Evolutionary conservation across 1,140 invertebrate species (phyloP).

Genomic region (Oryctes rhinoceros): DNA sequence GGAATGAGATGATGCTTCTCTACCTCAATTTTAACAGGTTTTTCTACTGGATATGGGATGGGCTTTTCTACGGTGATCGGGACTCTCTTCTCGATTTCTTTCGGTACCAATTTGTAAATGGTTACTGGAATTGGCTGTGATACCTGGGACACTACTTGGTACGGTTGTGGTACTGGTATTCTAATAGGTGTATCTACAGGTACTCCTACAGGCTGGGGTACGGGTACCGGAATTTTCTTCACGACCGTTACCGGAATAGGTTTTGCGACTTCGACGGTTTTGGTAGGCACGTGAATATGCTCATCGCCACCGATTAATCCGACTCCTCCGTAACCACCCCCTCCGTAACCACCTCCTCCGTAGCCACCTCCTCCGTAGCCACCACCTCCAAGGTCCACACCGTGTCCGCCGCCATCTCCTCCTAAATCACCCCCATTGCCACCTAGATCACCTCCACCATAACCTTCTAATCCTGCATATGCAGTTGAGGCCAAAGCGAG

Average conservation of each 20-base stretch:
- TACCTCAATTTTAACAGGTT: constrained; percentile 79
- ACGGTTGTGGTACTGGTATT: constrained; percentile 78
- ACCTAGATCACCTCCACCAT: constrained; percentile 39
- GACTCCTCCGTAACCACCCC: constrained; percentile 47
- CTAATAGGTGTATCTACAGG: constrained; percentile 77
- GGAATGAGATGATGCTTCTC: constrained; percentile 80
- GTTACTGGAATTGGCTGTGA: constrained; percentile 78
- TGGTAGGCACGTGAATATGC: constrained; percentile 60
- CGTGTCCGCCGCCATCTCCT: constrained; percentile 44
- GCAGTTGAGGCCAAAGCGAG: constrained; percentile 51
- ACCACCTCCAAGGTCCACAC: constrained; percentile 51
- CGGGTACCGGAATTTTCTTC: constrained; percentile 78
- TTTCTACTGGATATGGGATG: constrained; percentile 78
- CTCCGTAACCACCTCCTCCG: constrained; percentile 45
- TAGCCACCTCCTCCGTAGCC: constrained; percentile 49
- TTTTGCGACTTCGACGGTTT: constrained; percentile 72
- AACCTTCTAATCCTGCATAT: constrained; percentile 45
- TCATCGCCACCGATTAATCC: constrained; percentile 49
- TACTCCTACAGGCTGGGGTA: constrained; percentile 78
- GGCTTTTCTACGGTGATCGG: constrained; percentile 80
- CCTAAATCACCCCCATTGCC: constrained; percentile 35
- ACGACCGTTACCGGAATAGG: constrained; percentile 76
- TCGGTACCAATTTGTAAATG: constrained; percentile 71
- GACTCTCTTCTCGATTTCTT: constrained; percentile 76
- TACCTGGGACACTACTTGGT: constrained; percentile 74